Percentiles rank a stretch among this genome's conserved stretches.
phyloP scores from a whole-genome alignment of 2,888 invertebrate genomes.

The Tetragnatha montana region DNA sequence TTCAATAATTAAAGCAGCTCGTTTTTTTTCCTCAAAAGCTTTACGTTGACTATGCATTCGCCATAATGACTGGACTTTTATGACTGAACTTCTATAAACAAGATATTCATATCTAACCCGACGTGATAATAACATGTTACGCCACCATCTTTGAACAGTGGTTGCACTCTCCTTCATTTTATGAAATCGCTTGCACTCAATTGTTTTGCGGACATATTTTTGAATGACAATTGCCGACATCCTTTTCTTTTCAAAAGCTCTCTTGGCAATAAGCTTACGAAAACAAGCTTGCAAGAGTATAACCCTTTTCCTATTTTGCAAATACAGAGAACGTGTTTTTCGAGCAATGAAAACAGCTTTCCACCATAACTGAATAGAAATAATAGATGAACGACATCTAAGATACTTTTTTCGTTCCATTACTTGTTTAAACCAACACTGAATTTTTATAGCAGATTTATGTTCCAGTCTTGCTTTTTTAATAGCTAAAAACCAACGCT shows the following conservation, averaged over 20 bases:
- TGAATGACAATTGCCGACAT: constrained; percentile 33
- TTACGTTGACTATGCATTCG: constrained; percentile 20
- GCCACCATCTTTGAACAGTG: constrained; percentile 27
- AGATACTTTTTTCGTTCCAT: constrained; percentile 26
- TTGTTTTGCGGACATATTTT: constrained; percentile 13
- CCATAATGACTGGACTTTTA: constrained; percentile 64
- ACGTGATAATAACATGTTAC: constrained; percentile 9
- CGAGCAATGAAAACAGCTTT: not conserved
- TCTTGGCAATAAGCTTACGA: constrained; percentile 5
- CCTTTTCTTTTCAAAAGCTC: not conserved
- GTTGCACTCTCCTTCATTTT: constrained; percentile 10
- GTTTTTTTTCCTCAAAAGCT: constrained; percentile 15
- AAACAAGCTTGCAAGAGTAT: constrained; percentile 9
- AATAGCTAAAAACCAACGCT: constrained; percentile 9
- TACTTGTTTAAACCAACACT: constrained; percentile 47
- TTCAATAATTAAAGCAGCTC: constrained; percentile 12
- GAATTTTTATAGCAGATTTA: constrained; percentile 59
- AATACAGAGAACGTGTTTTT: not conserved
- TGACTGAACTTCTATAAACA: constrained; percentile 66
- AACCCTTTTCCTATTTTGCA: not conserved
- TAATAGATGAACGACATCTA: not conserved
- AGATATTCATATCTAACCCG: constrained; percentile 22
- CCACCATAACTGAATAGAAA: constrained; percentile 28
- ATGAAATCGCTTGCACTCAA: constrained; percentile 7
- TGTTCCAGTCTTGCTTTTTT: not conserved